These are phyloP conservation scores for Erpetoichthys calabaricus DNA, from an alignment of 2,797 vertebrate genomes.

Conservation along the genomic window DNA sequence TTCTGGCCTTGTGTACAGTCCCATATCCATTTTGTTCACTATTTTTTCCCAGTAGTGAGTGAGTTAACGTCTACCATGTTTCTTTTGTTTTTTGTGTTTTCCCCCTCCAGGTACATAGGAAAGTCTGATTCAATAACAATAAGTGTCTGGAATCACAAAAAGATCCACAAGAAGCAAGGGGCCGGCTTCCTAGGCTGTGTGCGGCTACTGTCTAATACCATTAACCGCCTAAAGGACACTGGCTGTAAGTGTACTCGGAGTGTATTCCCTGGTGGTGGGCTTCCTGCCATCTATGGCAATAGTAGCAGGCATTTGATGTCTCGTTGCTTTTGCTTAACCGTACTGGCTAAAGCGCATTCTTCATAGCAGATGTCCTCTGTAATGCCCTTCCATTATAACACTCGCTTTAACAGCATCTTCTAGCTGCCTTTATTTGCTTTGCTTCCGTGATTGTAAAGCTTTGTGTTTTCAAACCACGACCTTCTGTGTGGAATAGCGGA, in stretches of 20 bases:
- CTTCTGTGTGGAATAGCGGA: constrained; percentile 5
- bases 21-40: constrained; percentile 3
- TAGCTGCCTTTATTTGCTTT: no score
- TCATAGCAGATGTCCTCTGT: no score
- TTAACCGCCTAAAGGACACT: constrained; percentile 96
- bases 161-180: constrained; percentile 97
- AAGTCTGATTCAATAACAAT: constrained; percentile 95
- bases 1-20: constrained; percentile 6
- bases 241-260: constrained; percentile 72
- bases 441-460: no score
- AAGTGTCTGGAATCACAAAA: constrained; percentile 98
- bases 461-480: constrained; percentile 12
- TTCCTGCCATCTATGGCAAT: no score
- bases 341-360: no score
- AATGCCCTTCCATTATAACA: no score
- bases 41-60: no score
- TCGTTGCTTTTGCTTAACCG: no score
- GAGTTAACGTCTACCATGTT: no score
- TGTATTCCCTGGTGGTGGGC: no score
- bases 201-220: constrained; percentile 88
- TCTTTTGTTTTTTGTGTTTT: constrained; percentile 15
- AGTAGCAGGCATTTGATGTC: no score
- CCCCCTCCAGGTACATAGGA: constrained; percentile 66
- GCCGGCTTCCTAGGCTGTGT: constrained; percentile 94
- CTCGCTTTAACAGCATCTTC: no score